Percentiles rank a stretch among this genome's conserved stretches.
phyloP scores from a whole-genome alignment of 2,888 invertebrate genomes.

The Sipunculus nudus region DNA sequence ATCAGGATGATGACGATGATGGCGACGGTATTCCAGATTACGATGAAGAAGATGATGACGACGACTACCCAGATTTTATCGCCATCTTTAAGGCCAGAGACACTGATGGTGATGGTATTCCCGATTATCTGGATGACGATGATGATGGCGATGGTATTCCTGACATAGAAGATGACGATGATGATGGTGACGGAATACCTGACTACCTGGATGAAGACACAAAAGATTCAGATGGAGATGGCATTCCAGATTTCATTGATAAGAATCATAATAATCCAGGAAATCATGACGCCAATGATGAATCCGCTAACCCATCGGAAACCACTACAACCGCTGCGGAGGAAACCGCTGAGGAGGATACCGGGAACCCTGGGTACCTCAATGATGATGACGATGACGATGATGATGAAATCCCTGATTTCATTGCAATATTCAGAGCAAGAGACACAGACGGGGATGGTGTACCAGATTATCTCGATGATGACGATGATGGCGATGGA shows the following conservation, averaged over 20 bases:
- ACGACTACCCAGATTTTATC: constrained; percentile 14
- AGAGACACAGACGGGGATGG: constrained; percentile 43
- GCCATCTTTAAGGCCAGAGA: constrained; percentile 40
- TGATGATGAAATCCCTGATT: constrained; percentile 12
- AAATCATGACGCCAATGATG: constrained; percentile 47
- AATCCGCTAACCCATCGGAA: constrained; percentile 24
- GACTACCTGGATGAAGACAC: constrained; percentile 32
- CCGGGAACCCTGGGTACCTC: constrained; percentile 28
- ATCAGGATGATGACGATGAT: constrained; percentile 28
- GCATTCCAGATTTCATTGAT: constrained; percentile 29
- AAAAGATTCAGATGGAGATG: constrained; percentile 39
- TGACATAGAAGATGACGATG: constrained; percentile 37
- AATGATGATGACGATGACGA: constrained; percentile 6
- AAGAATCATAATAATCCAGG: constrained; percentile 14
- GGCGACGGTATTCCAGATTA: constrained; percentile 30
- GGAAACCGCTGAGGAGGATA: constrained; percentile 39
- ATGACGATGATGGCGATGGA: constrained; percentile 45
- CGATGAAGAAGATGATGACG: constrained; percentile 16
- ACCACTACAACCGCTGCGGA: constrained; percentile 32
- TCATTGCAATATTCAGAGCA: not conserved
- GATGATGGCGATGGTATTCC: constrained; percentile 41
- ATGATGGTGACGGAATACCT: constrained; percentile 44
- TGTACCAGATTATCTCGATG: constrained; percentile 39
- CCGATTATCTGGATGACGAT: constrained; percentile 46
- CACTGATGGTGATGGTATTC: constrained; percentile 43